Evolutionary conservation across 2,113 vertebrate species (phyloP).

Genomic region (Pachycephala philippinensis): DNA sequence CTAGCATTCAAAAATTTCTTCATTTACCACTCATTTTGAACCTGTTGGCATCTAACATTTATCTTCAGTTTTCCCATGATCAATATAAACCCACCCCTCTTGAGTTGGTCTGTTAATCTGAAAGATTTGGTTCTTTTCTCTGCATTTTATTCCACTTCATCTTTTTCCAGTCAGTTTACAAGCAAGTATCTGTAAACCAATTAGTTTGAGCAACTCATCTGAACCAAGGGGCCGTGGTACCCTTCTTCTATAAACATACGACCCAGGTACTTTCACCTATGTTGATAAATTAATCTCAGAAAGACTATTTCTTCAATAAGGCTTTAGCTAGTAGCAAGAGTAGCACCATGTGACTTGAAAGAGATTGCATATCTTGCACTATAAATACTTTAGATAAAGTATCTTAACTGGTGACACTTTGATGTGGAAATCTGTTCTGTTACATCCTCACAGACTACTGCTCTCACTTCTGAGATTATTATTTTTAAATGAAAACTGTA

Average conservation of each 20-base stretch:
- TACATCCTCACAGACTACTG: background rate
- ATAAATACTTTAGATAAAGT: background rate
- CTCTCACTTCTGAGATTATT: background rate
- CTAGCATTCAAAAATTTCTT: background rate
- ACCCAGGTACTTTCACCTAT: background rate
- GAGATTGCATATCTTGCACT: background rate
- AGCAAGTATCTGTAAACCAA: background rate
- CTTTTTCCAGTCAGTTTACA: background rate
- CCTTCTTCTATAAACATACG: background rate
- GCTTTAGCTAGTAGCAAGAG: background rate
- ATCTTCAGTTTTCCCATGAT: background rate
- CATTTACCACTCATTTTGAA: background rate
- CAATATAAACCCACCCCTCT: background rate
- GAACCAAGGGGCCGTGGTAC: background rate
- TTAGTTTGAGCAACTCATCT: background rate
- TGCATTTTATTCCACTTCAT: background rate
- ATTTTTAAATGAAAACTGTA: background rate
- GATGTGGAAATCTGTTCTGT: constrained; percentile 20
- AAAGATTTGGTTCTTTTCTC: background rate
- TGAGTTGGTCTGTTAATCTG: background rate
- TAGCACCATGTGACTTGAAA: background rate
- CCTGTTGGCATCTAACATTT: background rate
- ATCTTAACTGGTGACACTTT: constrained; percentile 1
- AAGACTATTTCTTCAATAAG: background rate
- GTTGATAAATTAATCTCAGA: background rate